These are phyloP conservation scores for Sebastes baramenuke DNA, from an alignment of 2,797 vertebrate genomes.

Conservation along the genomic window DNA sequence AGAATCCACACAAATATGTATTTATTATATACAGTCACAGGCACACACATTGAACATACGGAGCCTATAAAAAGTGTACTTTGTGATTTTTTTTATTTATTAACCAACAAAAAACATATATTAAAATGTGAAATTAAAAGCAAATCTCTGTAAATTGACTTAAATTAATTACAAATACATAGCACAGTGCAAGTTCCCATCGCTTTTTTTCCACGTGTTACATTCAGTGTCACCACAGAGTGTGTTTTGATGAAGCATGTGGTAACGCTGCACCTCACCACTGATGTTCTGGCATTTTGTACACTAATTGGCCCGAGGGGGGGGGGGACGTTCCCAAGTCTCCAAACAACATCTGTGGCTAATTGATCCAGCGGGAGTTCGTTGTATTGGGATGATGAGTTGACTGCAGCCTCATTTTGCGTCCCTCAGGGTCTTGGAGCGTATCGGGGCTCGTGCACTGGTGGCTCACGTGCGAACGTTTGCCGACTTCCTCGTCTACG, in stretches of 20 bases:
- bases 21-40: neutral
- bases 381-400: neutral
- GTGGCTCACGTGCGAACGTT: constrained; percentile 98
- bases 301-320: constrained; percentile 20
- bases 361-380: constrained; percentile 24
- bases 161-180: neutral
- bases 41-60: neutral
- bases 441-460: constrained; percentile 94
- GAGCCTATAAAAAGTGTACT: neutral
- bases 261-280: constrained; percentile 7
- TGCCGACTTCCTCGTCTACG: constrained; percentile 97
- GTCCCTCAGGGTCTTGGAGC: constrained; percentile 89
- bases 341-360: constrained; percentile 16
- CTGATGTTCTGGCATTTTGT: constrained; percentile 21
- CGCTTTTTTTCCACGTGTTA: neutral
- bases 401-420: neutral
- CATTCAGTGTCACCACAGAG: neutral
- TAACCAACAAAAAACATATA: neutral
- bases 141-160: neutral
- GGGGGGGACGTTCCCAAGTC: neutral
- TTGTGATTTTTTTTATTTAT: neutral
- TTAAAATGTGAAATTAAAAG: neutral
- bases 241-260: neutral
- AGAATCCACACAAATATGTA: neutral
- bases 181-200: neutral